These are phyloP conservation scores for Halcyon leucocephala DNA, from an alignment of 2,797 vertebrate species.

Conservation along the genomic window DNA sequence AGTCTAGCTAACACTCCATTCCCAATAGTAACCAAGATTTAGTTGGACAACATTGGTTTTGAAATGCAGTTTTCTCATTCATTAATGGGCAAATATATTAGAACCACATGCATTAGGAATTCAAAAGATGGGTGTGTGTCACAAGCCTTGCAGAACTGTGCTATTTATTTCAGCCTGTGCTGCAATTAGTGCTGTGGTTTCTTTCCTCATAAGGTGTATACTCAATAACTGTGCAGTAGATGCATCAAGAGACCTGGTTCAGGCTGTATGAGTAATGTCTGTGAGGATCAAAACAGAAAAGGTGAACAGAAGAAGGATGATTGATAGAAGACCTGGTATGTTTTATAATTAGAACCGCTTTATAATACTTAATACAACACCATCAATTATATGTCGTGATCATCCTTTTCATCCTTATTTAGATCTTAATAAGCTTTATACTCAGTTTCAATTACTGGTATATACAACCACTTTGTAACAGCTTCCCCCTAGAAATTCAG, in stretches of 20 bases:
- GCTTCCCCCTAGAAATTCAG: neutral
- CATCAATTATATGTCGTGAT: constrained; percentile 40
- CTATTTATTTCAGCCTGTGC: neutral
- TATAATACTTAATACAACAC: constrained; percentile 11
- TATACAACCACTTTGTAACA: constrained; percentile 8
- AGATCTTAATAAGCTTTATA: constrained; percentile 25
- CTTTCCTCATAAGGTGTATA: neutral
- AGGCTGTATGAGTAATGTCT: neutral
- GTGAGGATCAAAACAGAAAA: neutral
- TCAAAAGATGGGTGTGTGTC: neutral
- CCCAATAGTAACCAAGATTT: neutral
- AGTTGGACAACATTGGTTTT: neutral
- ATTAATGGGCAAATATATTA: constrained; percentile 25
- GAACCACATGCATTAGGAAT: neutral
- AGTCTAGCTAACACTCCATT: neutral
- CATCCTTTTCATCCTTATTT: constrained; percentile 51
- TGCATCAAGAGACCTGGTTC: neutral
- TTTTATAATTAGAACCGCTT: constrained; percentile 56
- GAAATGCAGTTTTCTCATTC: constrained; percentile 11
- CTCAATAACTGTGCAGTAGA: fast-evolving
- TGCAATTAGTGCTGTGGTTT: neutral
- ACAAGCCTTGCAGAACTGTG: neutral
- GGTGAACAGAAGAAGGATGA: neutral
- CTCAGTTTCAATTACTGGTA: neutral
- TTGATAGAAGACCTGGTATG: constrained; percentile 34